Base-by-base conservation (phyloP, 2,888 invertebrate genomes). In the Periphyllus acericola region DNA sequence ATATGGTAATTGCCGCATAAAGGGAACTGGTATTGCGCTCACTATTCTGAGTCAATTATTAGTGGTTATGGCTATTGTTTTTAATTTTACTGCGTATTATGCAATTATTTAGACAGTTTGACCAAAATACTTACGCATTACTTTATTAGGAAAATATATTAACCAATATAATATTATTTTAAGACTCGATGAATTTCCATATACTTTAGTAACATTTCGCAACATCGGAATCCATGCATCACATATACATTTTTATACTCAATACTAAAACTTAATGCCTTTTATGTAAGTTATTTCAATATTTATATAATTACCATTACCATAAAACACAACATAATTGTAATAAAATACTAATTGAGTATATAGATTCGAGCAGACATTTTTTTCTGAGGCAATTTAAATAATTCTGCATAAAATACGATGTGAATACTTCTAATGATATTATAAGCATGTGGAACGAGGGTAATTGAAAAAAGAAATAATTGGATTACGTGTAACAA, bases 401-500 rank as follows among this genome's bases (percentile, higher is more conserved):
- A 72, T 21, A 72, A 34, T 6, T 72, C 8, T 21, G 29, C 29
- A 68, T n/a, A 68, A 68, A 11, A 75, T 75, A 36, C 25, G 21
- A n/a, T 29, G 32, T 40, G 40, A 29, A 19, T 32, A 40, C 25
- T 55, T 19, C 5, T 29, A 74, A 40, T 60, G 8, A 60, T 40
- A 60, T 80, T 72, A 74, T 74, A 72, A 80, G 32, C 29, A 80
- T 74, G 40, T 74, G 40, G 21, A 55, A n/a, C n/a, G 19, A 29
- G 40, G 11, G 80, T 29, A 29, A 72, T 3, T 36, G 40, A 60
- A 40, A 87, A 80, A 72, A 32, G 40, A 80, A 79, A 40, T 60
- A 74, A 87, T 87, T 60, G 40, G 36, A 74, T 80, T 46, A 80
- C 36, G 60, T 29, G 68, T 80, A 55, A 80, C 46, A 60, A 32